Evolutionary conservation across 1,140 invertebrate genomes (phyloP).

Genomic region (Drosophila nikananu): DNA sequence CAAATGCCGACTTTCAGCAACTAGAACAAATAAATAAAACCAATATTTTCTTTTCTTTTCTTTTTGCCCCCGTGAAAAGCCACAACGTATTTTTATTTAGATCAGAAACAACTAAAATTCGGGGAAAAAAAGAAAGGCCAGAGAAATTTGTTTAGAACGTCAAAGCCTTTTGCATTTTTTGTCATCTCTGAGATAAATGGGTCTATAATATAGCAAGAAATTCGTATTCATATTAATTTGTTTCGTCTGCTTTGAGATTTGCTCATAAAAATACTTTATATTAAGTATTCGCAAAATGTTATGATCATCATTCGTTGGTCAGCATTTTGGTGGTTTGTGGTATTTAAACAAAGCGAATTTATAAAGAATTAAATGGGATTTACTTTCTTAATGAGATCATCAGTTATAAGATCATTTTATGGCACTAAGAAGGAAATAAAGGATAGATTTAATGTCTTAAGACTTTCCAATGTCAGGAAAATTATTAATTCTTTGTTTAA

Average conservation of each 20-base stretch:
- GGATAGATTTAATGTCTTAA: not conserved
- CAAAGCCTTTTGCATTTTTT: conserved; percentile 68
- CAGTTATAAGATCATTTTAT: not conserved
- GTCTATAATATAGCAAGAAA: conserved; percentile 24
- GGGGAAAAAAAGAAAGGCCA: conserved; percentile 46
- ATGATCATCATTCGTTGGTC: conserved; percentile 16
- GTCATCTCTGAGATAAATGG: conserved; percentile 50
- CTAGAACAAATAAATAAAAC: conserved; percentile 78
- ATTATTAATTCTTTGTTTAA: not conserved
- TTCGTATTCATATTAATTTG: conserved; percentile 19
- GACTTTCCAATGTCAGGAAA: not conserved
- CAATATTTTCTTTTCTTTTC: conserved; percentile 40
- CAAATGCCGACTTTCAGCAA: conserved; percentile 55
- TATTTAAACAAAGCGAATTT: conserved; percentile 9
- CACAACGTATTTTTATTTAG: conserved; percentile 19
- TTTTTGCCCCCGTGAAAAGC: conserved; percentile 23
- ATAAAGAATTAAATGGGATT: not conserved
- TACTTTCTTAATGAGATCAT: conserved; percentile 11
- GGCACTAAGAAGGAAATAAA: not conserved
- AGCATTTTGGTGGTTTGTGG: not conserved
- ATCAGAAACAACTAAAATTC: conserved; percentile 22
- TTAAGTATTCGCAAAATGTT: conserved; percentile 13
- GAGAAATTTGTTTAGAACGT: conserved; percentile 67
- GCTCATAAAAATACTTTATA: conserved; percentile 9
- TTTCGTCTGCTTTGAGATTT: conserved; percentile 24